Percentiles rank a stretch among this genome's conserved stretches.
These are phyloP conservation scores for Symphodus melops DNA, from an alignment of 2,113 vertebrate genomes.

Conservation along the genomic window DNA sequence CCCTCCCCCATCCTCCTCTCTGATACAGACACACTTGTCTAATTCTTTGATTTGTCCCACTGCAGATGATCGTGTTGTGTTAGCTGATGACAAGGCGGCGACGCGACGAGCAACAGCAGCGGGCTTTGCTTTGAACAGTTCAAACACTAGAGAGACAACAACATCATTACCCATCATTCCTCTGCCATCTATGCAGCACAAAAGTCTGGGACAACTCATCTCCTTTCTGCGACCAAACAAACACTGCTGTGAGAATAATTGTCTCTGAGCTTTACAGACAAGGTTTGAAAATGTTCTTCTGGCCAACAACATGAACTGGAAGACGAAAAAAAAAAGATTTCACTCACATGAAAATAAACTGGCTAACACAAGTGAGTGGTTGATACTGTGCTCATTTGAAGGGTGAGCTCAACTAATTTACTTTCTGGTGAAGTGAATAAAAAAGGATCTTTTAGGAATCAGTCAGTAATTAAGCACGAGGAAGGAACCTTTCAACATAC, in stretches of 20 bases:
- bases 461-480: too few species aligned
- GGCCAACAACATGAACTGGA: conserved; percentile 15
- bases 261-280: conserved; percentile 2
- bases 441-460: too few species aligned
- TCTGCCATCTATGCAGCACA: conserved; percentile 23
- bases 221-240: conserved; percentile 35
- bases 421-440: too few species aligned
- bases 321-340: conserved; percentile 4
- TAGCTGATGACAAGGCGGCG: conserved; percentile 40
- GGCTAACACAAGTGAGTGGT: neutral
- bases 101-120: conserved; percentile 15
- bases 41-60: conserved; percentile 19
- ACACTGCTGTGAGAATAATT: conserved; percentile 2
- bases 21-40: neutral
- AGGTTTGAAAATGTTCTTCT: conserved; percentile 3
- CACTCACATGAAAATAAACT: neutral
- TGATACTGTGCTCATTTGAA: neutral
- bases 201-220: conserved; percentile 11
- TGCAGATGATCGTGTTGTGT: conserved; percentile 28
- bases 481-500: too few species aligned
- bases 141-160: conserved; percentile 40
- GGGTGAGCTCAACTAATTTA: neutral
- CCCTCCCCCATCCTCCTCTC: neutral
- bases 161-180: conserved; percentile 52
- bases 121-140: conserved; percentile 5